A percentile compares a stretch with the other conserved stretches of the same genome.
phyloP scores from a whole-genome alignment of 37 sponge, comb jelly and placozoan genomes.

The Oopsacas minuta region DNA sequence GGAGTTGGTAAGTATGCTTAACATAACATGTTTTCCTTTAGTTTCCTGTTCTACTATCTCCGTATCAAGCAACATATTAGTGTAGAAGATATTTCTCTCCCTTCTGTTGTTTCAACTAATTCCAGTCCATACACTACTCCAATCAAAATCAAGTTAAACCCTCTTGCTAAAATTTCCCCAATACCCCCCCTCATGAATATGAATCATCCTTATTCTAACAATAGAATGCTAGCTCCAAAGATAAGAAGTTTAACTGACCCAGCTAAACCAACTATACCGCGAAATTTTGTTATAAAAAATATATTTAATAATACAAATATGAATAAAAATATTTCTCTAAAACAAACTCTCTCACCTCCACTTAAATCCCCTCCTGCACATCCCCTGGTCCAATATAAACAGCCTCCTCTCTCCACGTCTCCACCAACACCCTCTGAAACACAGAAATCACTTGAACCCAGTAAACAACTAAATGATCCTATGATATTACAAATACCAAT shows the following conservation, averaged over 20 bases:
- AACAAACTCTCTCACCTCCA: neutral
- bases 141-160: neutral
- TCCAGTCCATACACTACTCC: neutral
- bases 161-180: neutral
- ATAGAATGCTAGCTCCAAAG: neutral
- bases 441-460: neutral
- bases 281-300: neutral
- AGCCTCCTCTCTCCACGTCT: neutral
- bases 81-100: neutral
- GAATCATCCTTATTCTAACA: neutral
- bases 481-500: constrained; percentile 1
- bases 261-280: neutral
- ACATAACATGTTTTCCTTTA: neutral
- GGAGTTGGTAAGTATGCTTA: too few relatives aligned
- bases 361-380: neutral
- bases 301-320: neutral
- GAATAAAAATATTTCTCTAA: neutral
- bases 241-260: neutral
- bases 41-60: neutral
- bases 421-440: neutral
- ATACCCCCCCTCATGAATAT: neutral
- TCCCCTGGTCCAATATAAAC: neutral
- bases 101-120: neutral
- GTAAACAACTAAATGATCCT: neutral
- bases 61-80: neutral